Conservation (phyloP, 2,113 vertebrate genomes). For the Xyliphius kryptos region DNA sequence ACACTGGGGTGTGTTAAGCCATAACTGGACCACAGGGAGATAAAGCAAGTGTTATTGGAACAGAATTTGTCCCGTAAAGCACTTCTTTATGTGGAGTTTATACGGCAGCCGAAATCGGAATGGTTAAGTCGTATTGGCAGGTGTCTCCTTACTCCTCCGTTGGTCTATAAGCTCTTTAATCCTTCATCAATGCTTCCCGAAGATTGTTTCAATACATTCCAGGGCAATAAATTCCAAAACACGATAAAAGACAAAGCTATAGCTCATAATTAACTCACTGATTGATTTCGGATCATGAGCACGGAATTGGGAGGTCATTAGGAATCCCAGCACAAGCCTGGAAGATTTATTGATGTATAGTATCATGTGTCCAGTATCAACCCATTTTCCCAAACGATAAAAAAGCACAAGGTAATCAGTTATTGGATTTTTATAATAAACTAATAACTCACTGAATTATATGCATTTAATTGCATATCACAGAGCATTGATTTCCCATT, state of each 20-base stretch:
- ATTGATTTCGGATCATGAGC: conserved; percentile 33
- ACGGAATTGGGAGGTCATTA: conserved; percentile 16
- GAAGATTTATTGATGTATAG: background rate
- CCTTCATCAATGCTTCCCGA: conserved; percentile 5
- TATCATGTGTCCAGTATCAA: background rate
- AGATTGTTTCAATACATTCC: too few relatives aligned
- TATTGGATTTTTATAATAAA: background rate
- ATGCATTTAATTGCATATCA: background rate
- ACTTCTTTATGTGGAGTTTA: conserved; percentile 20
- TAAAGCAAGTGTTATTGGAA: conserved; percentile 17
- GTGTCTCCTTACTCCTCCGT: background rate
- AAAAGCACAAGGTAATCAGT: background rate
- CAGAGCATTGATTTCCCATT: background rate
- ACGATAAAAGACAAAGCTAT: conserved; percentile 15
- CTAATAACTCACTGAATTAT: background rate
- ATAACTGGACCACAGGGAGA: conserved; percentile 16
- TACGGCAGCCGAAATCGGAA: conserved; percentile 9
- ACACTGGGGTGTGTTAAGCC: conserved; percentile 16
- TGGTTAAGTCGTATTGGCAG: conserved; percentile 35
- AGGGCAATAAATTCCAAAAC: conserved; percentile 22
- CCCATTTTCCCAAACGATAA: background rate
- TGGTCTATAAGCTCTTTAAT: conserved; percentile 24
- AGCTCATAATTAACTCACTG: conserved; percentile 28
- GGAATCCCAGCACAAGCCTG: conserved; percentile 7
- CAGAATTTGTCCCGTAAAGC: conserved; percentile 21